These are phyloP conservation scores for Botrylloides violaceus DNA, from an alignment of 23 tunicate species.

Conservation along the genomic window DNA sequence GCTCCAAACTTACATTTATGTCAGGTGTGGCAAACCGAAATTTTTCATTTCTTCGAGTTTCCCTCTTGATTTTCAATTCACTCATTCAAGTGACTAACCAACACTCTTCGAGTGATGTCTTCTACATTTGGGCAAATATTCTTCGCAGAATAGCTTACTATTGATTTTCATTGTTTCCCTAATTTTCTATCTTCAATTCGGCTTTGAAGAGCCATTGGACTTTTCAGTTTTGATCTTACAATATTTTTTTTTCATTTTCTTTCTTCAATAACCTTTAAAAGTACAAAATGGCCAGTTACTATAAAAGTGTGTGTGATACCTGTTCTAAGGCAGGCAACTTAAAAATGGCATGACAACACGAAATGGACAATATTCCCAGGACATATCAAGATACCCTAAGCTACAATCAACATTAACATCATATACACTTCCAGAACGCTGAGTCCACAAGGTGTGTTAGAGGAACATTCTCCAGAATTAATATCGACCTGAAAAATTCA, in stretches of 20 bases:
- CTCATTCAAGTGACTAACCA: not conserved
- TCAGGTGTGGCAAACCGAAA: not conserved
- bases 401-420: not conserved
- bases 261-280: conserved; percentile 20
- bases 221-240: not conserved
- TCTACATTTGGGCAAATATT: not conserved
- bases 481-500: conserved; percentile 29
- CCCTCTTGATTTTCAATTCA: not conserved
- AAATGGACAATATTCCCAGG: not conserved
- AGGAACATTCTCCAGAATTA: conserved; percentile 4
- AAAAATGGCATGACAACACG: too few relatives aligned
- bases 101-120: not conserved
- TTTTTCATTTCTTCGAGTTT: not conserved
- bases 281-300: conserved; percentile 1
- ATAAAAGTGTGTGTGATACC: too few relatives aligned
- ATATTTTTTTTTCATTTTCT: conserved; percentile 15
- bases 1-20: not conserved
- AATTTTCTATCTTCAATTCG: not conserved
- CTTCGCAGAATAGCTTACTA: not conserved
- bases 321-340: not conserved
- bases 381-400: not conserved
- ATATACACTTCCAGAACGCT: not conserved
- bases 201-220: not conserved
- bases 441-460: not conserved
- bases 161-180: not conserved